These are phyloP conservation scores for Acanthosepion lycidas DNA, from an alignment of 2,888 invertebrate genomes.

Conservation along the genomic window DNA sequence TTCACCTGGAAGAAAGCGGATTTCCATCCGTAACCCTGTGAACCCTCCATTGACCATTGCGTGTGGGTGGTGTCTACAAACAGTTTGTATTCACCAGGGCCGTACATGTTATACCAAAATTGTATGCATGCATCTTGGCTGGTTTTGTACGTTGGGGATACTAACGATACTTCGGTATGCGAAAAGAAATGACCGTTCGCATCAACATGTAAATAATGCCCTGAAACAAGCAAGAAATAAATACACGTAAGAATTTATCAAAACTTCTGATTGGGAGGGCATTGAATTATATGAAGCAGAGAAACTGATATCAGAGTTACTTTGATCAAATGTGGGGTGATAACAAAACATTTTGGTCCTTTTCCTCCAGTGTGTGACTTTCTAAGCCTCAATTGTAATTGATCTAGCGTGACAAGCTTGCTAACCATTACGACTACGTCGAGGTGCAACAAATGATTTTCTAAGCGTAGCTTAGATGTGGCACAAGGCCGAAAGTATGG, in stretches of 20 bases:
- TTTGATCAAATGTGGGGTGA: too few species aligned
- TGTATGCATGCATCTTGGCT: not conserved
- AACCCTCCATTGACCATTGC: not conserved
- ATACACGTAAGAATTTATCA: too few species aligned
- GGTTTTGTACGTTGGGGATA: not conserved
- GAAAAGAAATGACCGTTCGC: not conserved
- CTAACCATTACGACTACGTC: too few species aligned
- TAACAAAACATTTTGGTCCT: too few species aligned
- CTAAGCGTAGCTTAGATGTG: too few species aligned
- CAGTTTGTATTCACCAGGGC: not conserved
- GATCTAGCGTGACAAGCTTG: too few species aligned
- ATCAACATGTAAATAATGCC: not conserved
- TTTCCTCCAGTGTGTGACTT: too few species aligned
- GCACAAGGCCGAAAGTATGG: too few species aligned
- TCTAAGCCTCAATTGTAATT: too few species aligned
- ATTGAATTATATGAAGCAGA: not conserved
- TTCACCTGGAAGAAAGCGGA: not conserved
- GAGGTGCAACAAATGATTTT: too few species aligned
- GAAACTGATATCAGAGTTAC: too few species aligned
- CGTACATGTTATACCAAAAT: not conserved
- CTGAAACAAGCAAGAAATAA: not conserved
- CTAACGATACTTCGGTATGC: rapidly evolving
- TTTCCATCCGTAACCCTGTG: not conserved
- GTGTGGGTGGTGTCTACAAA: not conserved
- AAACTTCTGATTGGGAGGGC: not conserved